A percentile compares a stretch with the other conserved stretches of the same genome.
phyloP scores from a whole-genome alignment of 2,888 invertebrate species.

The Sphaerophoria rueppellii region DNA sequence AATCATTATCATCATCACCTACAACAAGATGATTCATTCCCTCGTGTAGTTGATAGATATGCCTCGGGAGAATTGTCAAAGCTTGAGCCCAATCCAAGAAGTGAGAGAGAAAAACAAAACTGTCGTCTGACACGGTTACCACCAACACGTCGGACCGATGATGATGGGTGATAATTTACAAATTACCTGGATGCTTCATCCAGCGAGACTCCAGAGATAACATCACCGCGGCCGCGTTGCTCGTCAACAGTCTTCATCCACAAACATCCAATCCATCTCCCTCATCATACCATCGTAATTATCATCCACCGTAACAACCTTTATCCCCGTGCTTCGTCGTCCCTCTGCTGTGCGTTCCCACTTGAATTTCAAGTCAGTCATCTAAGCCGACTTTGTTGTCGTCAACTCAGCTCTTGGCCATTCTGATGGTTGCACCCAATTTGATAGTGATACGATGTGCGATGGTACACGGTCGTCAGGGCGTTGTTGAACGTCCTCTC shows the following conservation, averaged over 20 bases:
- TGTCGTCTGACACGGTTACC: constrained; percentile 65
- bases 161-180: constrained; percentile 73
- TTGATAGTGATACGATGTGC: constrained; percentile 70
- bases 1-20: constrained; percentile 57
- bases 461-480: constrained; percentile 55
- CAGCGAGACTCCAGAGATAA: constrained; percentile 55
- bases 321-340: neutral
- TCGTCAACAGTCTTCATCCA: constrained; percentile 57
- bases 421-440: constrained; percentile 71
- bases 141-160: constrained; percentile 67
- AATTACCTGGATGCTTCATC: constrained; percentile 67
- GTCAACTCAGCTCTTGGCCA: constrained; percentile 23
- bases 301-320: constrained; percentile 50
- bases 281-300: constrained; percentile 54
- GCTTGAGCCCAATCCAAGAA: neutral
- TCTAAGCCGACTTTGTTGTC: constrained; percentile 3
- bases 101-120: constrained; percentile 26
- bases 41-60: constrained; percentile 43
- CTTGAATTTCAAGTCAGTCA: constrained; percentile 30
- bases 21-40: constrained; percentile 52
- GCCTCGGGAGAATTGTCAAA: constrained; percentile 23
- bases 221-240: constrained; percentile 43
- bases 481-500: constrained; percentile 69
- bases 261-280: constrained; percentile 53
- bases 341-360: constrained; percentile 3